These are phyloP conservation scores for Calyptommatus sinebrachiatus DNA, from an alignment of 2,113 vertebrate genomes.

Conservation along the genomic window DNA sequence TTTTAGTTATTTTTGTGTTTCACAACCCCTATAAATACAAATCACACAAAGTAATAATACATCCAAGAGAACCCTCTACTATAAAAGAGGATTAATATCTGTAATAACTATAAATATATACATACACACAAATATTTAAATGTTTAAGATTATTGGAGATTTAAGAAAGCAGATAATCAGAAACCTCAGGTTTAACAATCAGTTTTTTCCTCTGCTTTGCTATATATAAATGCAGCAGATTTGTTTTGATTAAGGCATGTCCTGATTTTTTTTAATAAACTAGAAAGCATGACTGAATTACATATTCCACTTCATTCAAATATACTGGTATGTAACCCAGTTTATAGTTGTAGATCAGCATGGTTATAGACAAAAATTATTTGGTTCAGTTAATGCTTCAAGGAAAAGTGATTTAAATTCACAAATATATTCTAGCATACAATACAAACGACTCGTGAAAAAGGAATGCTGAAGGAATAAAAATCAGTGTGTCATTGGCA, in stretches of 20 bases:
- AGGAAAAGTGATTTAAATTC: slow-evolving; percentile 25
- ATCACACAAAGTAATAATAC: slow-evolving; percentile 63
- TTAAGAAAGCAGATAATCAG: slow-evolving; percentile 67
- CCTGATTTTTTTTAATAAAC: slow-evolving; percentile 33
- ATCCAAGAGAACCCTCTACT: slow-evolving; percentile 62
- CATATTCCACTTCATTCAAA: slow-evolving; percentile 15
- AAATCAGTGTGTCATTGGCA: not conserved
- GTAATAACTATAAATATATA: slow-evolving; percentile 47
- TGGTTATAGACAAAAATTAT: not conserved
- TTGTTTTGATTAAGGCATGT: slow-evolving; percentile 31
- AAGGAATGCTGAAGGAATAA: not conserved
- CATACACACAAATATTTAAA: slow-evolving; percentile 69
- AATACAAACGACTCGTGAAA: slow-evolving; percentile 4
- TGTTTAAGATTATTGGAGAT: slow-evolving; percentile 71
- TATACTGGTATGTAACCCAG: slow-evolving; percentile 15
- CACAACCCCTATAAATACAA: slow-evolving; percentile 48
- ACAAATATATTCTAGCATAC: slow-evolving; percentile 1
- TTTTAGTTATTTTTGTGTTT: slow-evolving; percentile 44
- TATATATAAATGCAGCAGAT: slow-evolving; percentile 58
- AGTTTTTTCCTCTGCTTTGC: slow-evolving; percentile 33
- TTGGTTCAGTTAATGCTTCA: not conserved
- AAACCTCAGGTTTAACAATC: slow-evolving; percentile 58
- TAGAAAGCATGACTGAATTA: slow-evolving; percentile 32
- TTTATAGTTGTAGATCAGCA: slow-evolving; percentile 10
- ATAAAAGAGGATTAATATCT: slow-evolving; percentile 70